Conservation (phyloP, 1,140 invertebrate genomes). For the Drosophila obscura region DNA sequence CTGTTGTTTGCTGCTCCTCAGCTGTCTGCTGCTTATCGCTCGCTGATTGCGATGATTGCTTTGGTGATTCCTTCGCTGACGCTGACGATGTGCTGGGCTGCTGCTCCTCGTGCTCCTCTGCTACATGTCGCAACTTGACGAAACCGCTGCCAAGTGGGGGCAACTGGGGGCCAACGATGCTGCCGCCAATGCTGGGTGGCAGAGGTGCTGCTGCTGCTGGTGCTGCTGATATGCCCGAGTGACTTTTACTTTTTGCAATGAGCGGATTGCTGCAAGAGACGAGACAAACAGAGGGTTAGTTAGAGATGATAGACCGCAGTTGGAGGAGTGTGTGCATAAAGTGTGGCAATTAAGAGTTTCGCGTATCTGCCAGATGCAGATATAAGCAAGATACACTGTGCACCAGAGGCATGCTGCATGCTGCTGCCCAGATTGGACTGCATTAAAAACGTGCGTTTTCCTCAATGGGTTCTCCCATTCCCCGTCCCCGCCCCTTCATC, state of each 20-base stretch:
- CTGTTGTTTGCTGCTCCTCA: constrained; percentile 15
- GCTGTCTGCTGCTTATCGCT: constrained; percentile 18
- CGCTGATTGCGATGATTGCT: constrained; percentile 22
- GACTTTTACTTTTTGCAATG: constrained; percentile 83
- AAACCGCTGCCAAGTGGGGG: constrained; percentile 72
- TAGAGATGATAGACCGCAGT: constrained; percentile 17
- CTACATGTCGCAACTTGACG: constrained; percentile 82
- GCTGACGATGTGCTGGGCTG: constrained; percentile 20
- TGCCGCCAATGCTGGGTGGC: constrained; percentile 14
- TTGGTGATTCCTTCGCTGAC: constrained; percentile 33
- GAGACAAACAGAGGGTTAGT: constrained; percentile 19
- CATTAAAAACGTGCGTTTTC: constrained; percentile 43
- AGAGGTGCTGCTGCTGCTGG: constrained; percentile 43
- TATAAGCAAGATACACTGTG: not conserved
- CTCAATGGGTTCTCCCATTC: constrained; percentile 41
- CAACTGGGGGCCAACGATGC: constrained; percentile 67
- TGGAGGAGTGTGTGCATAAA: constrained; percentile 39
- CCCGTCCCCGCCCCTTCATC: constrained; percentile 14
- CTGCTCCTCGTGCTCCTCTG: constrained; percentile 43
- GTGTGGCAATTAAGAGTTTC: constrained; percentile 51
- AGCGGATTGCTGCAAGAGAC: constrained; percentile 65
- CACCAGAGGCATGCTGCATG: constrained; percentile 4
- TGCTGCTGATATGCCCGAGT: constrained; percentile 63
- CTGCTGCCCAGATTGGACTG: constrained; percentile 1
- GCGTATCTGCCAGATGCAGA: constrained; percentile 28